Evolutionary conservation across 2,797 vertebrate genomes (phyloP).

Genomic region (Betta splendens): DNA sequence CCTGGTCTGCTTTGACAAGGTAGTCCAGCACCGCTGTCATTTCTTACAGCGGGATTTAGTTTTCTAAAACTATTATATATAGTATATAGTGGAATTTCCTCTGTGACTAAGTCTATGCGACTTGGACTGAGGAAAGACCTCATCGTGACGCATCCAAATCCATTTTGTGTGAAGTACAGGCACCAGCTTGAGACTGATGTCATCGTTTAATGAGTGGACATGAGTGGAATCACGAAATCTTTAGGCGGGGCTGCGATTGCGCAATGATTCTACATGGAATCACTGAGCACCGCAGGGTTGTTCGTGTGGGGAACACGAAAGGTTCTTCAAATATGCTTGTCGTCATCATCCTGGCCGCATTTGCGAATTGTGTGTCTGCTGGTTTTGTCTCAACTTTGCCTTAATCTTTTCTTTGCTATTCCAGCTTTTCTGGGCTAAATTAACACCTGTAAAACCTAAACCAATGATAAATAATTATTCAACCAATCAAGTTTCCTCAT

Average conservation of each 20-base stretch:
- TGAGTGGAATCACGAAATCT: constrained; percentile 3
- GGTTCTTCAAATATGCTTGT: too few relatives aligned
- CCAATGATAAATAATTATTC: too few relatives aligned
- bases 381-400: too few relatives aligned
- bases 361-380: too few relatives aligned
- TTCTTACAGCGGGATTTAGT: background rate
- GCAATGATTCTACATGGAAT: background rate
- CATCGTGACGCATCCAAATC: background rate
- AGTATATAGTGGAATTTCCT: background rate
- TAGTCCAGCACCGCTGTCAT: constrained; percentile 40
- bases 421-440: too few relatives aligned
- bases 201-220: background rate
- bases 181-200: background rate
- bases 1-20: constrained; percentile 98
- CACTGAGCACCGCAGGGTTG: background rate
- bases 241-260: constrained; percentile 1
- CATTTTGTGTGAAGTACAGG: background rate
- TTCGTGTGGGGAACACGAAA: too few relatives aligned
- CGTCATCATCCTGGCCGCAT: too few relatives aligned
- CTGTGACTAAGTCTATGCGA: background rate
- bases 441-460: too few relatives aligned
- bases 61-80: too few relatives aligned
- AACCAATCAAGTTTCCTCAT: too few relatives aligned
- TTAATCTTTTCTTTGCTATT: too few relatives aligned
- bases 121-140: background rate